Conservation (phyloP, 2,797 vertebrate genomes). For the Ficedula albicollis region DNA sequence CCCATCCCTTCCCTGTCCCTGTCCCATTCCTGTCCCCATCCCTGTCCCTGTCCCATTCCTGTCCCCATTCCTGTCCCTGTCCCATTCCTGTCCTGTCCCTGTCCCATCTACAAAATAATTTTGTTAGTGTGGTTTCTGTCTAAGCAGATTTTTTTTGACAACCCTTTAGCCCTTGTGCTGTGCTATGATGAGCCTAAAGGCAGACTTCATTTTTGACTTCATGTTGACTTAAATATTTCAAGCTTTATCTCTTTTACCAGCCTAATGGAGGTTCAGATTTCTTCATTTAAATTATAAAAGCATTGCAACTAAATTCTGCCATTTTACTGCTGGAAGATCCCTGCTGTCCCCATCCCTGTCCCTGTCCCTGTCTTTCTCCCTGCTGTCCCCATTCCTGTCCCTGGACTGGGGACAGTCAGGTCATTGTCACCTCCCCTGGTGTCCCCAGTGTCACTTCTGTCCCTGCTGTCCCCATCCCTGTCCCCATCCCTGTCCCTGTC, state of each 20-base stretch:
- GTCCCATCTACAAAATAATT: neutral
- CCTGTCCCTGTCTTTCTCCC: conserved; percentile 72
- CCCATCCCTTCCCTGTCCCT: too few relatives aligned
- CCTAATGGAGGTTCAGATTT: neutral
- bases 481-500: too few relatives aligned
- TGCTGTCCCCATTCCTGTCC: too few relatives aligned
- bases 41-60: too few relatives aligned
- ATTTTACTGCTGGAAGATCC: neutral
- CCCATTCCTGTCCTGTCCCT: too few relatives aligned
- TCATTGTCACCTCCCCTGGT: too few relatives aligned
- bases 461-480: too few relatives aligned
- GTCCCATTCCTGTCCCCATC: too few relatives aligned
- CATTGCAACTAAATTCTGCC: neutral
- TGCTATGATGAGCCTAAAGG: neutral
- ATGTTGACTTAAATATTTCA: neutral
- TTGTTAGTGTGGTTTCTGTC: neutral
- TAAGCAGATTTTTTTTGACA: neutral
- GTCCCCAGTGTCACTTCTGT: too few relatives aligned
- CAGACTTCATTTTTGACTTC: neutral
- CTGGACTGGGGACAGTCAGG: too few relatives aligned
- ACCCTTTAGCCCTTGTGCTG: neutral
- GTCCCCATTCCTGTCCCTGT: too few relatives aligned
- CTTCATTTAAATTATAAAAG: neutral
- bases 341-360: too few relatives aligned
- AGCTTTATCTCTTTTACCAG: neutral